These are phyloP conservation scores for Chrysotoxum bicinctum DNA, from an alignment of 2,888 invertebrate species.

Conservation along the genomic window DNA sequence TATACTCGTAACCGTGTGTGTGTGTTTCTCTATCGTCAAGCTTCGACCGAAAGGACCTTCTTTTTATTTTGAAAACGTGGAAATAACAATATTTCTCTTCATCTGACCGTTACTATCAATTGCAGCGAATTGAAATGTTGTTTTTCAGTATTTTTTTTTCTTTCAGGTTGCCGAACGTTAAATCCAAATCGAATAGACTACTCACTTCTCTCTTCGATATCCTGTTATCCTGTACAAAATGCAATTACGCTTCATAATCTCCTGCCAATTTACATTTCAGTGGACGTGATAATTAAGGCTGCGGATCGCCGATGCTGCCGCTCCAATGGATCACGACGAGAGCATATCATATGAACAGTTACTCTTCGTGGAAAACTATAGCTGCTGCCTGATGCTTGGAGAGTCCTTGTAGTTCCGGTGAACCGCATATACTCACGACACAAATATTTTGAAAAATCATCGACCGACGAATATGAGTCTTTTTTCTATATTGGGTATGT, in stretches of 20 bases:
- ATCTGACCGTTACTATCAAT: slow-evolving; percentile 37
- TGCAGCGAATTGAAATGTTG: slow-evolving; percentile 28
- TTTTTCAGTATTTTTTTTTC: background rate
- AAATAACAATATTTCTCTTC: slow-evolving; percentile 13
- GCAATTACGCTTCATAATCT: slow-evolving; percentile 70
- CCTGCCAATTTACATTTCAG: slow-evolving; percentile 65
- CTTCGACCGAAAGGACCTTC: background rate
- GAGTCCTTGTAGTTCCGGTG: slow-evolving; percentile 7
- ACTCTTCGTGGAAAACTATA: background rate
- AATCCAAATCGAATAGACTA: slow-evolving; percentile 39
- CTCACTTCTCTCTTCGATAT: slow-evolving; percentile 17
- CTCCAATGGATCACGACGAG: slow-evolving; percentile 45
- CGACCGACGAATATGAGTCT: slow-evolving; percentile 26
- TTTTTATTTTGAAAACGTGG: background rate
- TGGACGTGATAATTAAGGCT: slow-evolving; percentile 66
- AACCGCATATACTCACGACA: slow-evolving; percentile 1
- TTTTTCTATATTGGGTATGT: background rate
- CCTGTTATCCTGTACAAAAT: slow-evolving; percentile 46
- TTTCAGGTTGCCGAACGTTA: slow-evolving; percentile 1
- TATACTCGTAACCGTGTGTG: slow-evolving; percentile 18
- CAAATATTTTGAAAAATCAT: slow-evolving; percentile 28
- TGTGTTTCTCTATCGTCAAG: background rate
- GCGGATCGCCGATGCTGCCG: slow-evolving; percentile 42
- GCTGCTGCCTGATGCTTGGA: background rate
- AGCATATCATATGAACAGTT: background rate